These are phyloP conservation scores for Liodrosophila aerea DNA, from an alignment of 2,888 invertebrate genomes.

Conservation along the genomic window DNA sequence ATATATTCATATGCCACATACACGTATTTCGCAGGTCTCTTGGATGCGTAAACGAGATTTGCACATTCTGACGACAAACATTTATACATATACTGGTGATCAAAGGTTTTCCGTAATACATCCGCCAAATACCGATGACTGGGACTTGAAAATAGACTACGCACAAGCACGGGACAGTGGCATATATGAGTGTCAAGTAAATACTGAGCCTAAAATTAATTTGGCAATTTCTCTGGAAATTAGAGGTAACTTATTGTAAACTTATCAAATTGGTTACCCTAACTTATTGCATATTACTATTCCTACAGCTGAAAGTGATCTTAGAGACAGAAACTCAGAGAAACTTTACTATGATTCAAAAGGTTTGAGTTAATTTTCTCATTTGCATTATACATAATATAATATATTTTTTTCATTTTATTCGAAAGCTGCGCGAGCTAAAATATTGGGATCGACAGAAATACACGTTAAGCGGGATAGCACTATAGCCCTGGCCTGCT, in stretches of 20 bases:
- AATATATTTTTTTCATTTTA: background rate
- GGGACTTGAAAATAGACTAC: conserved; percentile 92
- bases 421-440: conserved; percentile 92
- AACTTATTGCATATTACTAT: background rate
- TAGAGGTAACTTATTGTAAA: conserved; percentile 88
- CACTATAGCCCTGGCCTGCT: conserved; percentile 93
- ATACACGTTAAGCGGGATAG: conserved; percentile 95
- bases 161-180: conserved; percentile 93
- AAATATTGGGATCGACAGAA: conserved; percentile 92
- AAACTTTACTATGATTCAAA: conserved; percentile 78
- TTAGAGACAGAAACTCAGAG: conserved; percentile 76
- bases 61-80: conserved; percentile 92
- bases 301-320: conserved; percentile 74
- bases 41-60: conserved; percentile 84
- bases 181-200: conserved; percentile 94
- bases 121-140: conserved; percentile 92
- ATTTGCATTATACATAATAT: background rate
- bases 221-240: conserved; percentile 90
- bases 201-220: conserved; percentile 94
- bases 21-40: conserved; percentile 74
- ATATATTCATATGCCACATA: no score
- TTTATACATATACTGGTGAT: conserved; percentile 94
- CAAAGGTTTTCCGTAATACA: conserved; percentile 92
- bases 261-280: no score
- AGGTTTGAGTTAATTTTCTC: conserved; percentile 68